Evolutionary conservation across 2,797 vertebrate species (phyloP).

Genomic region (Syngnathus acus): DNA sequence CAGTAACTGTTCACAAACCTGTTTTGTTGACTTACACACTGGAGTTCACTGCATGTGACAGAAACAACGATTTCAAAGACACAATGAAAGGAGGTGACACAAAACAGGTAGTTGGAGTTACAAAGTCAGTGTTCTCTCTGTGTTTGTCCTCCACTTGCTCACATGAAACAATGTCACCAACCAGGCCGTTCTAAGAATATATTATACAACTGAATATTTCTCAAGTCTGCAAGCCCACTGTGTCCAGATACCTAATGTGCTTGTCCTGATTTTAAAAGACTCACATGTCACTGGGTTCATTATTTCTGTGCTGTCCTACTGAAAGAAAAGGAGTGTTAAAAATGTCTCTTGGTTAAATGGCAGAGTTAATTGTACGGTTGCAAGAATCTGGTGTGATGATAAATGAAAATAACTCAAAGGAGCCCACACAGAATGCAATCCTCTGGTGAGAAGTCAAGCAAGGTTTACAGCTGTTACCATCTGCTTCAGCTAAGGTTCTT

Average conservation of each 20-base stretch:
- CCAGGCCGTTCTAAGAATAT: background rate
- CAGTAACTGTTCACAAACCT: background rate
- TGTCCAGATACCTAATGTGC: background rate
- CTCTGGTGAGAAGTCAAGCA: constrained; percentile 6
- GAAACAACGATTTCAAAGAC: background rate
- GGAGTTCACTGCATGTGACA: background rate
- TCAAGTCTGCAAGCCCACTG: background rate
- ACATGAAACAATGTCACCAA: background rate
- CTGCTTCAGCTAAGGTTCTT: constrained; percentile 35
- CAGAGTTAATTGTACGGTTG: background rate
- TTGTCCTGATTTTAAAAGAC: background rate
- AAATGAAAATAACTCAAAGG: constrained; percentile 11
- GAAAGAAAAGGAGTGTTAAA: background rate
- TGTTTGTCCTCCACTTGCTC: background rate
- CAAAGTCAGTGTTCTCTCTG: background rate
- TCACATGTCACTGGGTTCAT: background rate
- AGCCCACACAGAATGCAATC: constrained; percentile 26
- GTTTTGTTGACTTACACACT: background rate
- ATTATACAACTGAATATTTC: background rate
- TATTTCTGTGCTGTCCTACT: background rate
- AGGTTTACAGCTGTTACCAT: constrained; percentile 48
- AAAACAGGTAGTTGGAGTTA: background rate
- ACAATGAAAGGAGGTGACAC: background rate
- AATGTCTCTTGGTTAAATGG: background rate
- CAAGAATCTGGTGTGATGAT: background rate